A percentile compares a stretch with the other conserved stretches of the same genome.
Evolutionary conservation across 1,140 invertebrate genomes (phyloP).

Genomic region (Microplitis demolitor): DNA sequence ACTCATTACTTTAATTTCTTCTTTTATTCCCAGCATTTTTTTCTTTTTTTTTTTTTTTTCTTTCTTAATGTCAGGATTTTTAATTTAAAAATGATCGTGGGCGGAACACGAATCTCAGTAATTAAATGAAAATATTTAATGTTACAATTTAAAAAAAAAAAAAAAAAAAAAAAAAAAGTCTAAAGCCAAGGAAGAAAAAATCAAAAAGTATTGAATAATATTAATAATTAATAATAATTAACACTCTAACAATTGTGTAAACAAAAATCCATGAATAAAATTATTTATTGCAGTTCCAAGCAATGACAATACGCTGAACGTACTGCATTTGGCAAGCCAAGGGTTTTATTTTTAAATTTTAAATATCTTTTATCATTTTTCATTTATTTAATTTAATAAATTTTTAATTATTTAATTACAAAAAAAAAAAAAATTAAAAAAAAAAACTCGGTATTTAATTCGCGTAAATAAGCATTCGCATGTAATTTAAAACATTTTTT

Average conservation of each 20-base stretch:
- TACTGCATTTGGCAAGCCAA: constrained; percentile 2
- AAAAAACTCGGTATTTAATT: background rate
- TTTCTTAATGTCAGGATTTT: background rate
- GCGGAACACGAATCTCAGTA: background rate
- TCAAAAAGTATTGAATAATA: constrained; percentile 1
- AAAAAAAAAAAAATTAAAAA: background rate
- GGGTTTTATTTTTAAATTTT: background rate
- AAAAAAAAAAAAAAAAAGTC: background rate
- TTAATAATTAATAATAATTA: background rate
- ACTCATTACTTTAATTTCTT: constrained; percentile 11
- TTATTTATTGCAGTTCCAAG: background rate
- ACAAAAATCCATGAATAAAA: background rate
- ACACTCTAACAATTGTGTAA: background rate
- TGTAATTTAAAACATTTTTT: constrained; percentile 53
- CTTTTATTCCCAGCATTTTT: background rate
- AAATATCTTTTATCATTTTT: background rate
- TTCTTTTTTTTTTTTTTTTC: background rate
- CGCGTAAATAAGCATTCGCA: constrained; percentile 50
- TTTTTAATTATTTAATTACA: background rate
- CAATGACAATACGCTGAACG: background rate
- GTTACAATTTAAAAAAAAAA: background rate
- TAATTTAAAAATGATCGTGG: constrained; percentile 10
- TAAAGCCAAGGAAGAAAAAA: constrained; percentile 21
- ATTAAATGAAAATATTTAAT: background rate
- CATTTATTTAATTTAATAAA: background rate